Evolutionary conservation across 2,113 vertebrate species (phyloP).

Genomic region (Catharus bicknelli): DNA sequence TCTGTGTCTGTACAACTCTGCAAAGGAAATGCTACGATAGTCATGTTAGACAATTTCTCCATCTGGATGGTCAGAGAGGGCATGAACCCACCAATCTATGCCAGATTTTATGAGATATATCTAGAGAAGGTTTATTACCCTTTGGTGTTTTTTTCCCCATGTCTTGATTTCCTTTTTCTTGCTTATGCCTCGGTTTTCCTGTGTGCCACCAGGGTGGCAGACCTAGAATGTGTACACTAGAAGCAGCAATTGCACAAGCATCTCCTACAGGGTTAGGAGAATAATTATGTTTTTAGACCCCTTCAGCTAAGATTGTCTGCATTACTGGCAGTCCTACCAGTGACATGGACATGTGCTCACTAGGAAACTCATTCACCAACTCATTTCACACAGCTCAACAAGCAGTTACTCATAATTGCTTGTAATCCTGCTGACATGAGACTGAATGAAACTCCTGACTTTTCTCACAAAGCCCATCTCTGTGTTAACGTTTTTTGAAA

Average conservation of each 20-base stretch:
- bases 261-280: not conserved
- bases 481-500: not conserved
- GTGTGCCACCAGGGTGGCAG: not conserved
- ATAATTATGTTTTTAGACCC: conserved; percentile 9
- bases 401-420: conserved; percentile 47
- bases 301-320: not conserved
- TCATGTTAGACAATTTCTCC: not conserved
- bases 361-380: conserved; percentile 40
- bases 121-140: not conserved
- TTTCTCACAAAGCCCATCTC: conserved; percentile 28
- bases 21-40: rapidly evolving
- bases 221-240: not conserved
- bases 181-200: not conserved
- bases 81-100: not conserved
- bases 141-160: not conserved
- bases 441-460: conserved; percentile 43
- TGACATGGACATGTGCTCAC: conserved; percentile 1
- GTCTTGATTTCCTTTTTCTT: not conserved
- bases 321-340: not conserved
- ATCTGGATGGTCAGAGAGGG: not conserved
- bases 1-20: not conserved
- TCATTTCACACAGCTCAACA: conserved; percentile 33
- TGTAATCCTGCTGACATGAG: conserved; percentile 45
- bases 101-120: not conserved
- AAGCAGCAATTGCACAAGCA: not conserved